These are phyloP conservation scores for Noctuana brunneofusca DNA, from an alignment of 2,888 invertebrate genomes.

Conservation along the genomic window DNA sequence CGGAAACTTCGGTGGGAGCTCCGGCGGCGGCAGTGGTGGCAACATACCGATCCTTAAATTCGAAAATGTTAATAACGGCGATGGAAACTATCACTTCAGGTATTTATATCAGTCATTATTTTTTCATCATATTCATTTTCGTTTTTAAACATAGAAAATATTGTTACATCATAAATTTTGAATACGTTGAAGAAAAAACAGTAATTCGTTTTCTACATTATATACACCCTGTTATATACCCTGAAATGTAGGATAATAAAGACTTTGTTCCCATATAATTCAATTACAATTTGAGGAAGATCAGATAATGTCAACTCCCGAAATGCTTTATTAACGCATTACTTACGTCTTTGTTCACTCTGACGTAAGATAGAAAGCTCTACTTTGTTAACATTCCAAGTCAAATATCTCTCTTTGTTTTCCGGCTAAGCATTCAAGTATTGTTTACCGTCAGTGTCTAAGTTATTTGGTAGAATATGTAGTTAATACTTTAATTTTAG, in stretches of 20 bases:
- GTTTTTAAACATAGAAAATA: neutral
- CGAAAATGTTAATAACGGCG: conserved; percentile 85
- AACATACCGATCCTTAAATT: conserved; percentile 83
- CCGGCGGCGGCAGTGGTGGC: conserved; percentile 49
- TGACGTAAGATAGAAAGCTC: neutral
- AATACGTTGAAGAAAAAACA: neutral
- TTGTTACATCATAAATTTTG: neutral
- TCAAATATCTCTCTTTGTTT: neutral
- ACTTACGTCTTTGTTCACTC: neutral
- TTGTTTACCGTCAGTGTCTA: neutral
- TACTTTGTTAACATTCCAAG: neutral
- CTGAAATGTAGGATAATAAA: too few relatives aligned
- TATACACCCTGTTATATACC: too few relatives aligned
- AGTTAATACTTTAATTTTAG: too few relatives aligned
- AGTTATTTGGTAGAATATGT: too few relatives aligned
- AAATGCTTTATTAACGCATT: neutral
- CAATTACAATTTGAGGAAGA: neutral
- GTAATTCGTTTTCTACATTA: neutral
- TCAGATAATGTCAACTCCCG: neutral
- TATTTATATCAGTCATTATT: conserved; percentile 46
- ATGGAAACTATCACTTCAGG: conserved; percentile 86
- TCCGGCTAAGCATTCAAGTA: neutral
- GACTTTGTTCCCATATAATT: neutral
- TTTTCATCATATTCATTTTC: neutral
- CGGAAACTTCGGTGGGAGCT: conserved; percentile 44